Base-by-base conservation (phyloP, 2,113 vertebrate species). In the Agapornis roseicollis region DNA sequence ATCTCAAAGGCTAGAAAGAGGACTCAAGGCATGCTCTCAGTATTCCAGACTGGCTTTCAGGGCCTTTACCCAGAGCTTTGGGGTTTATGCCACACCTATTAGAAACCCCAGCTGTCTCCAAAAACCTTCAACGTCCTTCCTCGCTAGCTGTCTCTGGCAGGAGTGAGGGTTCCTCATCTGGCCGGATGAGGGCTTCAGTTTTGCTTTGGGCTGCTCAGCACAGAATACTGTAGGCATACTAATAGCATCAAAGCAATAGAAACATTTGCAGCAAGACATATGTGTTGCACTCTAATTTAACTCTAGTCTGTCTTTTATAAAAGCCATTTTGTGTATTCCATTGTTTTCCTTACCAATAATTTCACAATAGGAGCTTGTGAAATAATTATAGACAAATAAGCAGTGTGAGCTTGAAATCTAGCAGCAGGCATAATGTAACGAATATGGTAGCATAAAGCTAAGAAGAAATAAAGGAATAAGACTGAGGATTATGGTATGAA, bases 271-370 rank as follows among this genome's bases (percentile, higher is more conserved):
- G 13, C n/a, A 53, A 66, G 47, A 77, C 14, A 2, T 55, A 20
- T 17, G 8, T 47, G n/a, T 46, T 65, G 25, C n/a, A 50, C 23
- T 35, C 39, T 37, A 66, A 69, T 65, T 89, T 60, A 86, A 80
- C 14, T 70, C 47, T 47, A n/a, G 47, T 37, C 23, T 73, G 41
- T 23, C n/a, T 52, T 81, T 63, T 82, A 25, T 71, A 22, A 11
- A 85, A 89, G 17, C 23, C 0, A 50, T 80, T 91, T 79, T 77
- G 28, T 39, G 24, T 63, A 85, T 80, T 72, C 70, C 31, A 44
- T 80, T 93, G 33, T 82, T 95, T 88, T 79, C 35, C 37, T 91
- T 85, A 60, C 37, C 22, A 83, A 65, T 89, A 85, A 88, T 85
- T 77, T 80, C 68, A 77, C 53, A 85, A 73, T 29, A 82, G 41